Evolutionary conservation across 2,113 vertebrate species (phyloP).

Genomic region (Engystomops pustulosus): DNA sequence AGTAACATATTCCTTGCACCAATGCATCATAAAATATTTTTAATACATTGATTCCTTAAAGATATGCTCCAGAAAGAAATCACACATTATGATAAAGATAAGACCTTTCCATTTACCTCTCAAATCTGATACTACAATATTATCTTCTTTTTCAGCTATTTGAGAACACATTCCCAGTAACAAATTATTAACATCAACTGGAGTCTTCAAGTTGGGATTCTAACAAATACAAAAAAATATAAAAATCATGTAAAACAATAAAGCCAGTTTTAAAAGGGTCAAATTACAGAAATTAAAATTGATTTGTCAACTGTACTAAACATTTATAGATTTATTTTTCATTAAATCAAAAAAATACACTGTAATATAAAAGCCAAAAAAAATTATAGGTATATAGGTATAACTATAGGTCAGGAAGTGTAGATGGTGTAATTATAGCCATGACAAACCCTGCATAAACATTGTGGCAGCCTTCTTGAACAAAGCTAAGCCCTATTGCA

Average conservation of each 20-base stretch:
- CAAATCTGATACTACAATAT: conserved; percentile 88
- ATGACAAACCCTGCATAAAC: no score
- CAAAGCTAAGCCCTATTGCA: no score
- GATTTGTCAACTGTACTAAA: background rate
- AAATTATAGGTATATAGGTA: no score
- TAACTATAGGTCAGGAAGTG: no score
- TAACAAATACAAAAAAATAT: conserved; percentile 60
- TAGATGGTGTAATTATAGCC: no score
- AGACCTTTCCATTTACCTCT: conserved; percentile 81
- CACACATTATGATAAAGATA: background rate
- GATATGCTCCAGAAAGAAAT: background rate
- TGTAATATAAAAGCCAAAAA: no score
- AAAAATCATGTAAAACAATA: background rate
- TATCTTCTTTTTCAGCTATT: conserved; percentile 88
- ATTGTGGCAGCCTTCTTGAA: no score
- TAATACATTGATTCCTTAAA: no score
- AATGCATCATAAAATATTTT: no score
- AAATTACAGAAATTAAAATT: background rate
- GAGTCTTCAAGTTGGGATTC: conserved; percentile 71
- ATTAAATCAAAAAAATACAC: no score
- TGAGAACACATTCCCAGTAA: conserved; percentile 96
- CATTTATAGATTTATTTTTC: no score
- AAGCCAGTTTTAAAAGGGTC: background rate
- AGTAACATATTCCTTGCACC: no score
- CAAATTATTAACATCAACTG: conserved; percentile 76